These are phyloP conservation scores for Drosophila takahashii DNA, from an alignment of 1,140 invertebrate genomes.

Conservation along the genomic window DNA sequence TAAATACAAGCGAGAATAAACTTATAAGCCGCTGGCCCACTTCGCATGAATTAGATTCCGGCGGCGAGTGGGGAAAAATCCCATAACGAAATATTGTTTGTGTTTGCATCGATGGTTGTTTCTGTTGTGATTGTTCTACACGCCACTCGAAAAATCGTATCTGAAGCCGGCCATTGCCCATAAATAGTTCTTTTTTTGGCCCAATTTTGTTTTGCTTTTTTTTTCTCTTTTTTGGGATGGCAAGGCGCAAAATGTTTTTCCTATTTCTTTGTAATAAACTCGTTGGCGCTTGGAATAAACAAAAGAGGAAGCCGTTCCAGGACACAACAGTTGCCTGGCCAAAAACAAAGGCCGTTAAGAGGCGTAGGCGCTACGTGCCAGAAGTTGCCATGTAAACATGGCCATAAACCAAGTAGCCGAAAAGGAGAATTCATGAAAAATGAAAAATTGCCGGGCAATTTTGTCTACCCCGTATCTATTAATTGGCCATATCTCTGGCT, in stretches of 20 bases:
- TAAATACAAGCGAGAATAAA: constrained; percentile 78
- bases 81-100: constrained; percentile 63
- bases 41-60: constrained; percentile 61
- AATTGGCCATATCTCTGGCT: constrained; percentile 6
- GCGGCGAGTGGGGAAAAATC: background rate
- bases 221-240: background rate
- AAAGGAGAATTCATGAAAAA: constrained; percentile 53
- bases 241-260: constrained; percentile 61
- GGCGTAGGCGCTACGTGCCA: constrained; percentile 68
- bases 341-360: constrained; percentile 74
- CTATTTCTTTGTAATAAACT: constrained; percentile 78
- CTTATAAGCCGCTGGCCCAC: constrained; percentile 71
- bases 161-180: constrained; percentile 69
- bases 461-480: constrained; percentile 8
- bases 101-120: constrained; percentile 52
- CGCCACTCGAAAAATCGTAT: constrained; percentile 56
- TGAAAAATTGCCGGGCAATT: constrained; percentile 55
- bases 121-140: constrained; percentile 63
- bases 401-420: constrained; percentile 56
- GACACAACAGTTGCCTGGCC: constrained; percentile 61
- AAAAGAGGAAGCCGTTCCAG: constrained; percentile 60
- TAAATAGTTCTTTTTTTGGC: constrained; percentile 62
- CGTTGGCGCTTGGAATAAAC: constrained; percentile 74
- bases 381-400: constrained; percentile 72
- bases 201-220: background rate